Conservation (phyloP, 2,113 vertebrate species). For the Ailuropoda melanoleuca region DNA sequence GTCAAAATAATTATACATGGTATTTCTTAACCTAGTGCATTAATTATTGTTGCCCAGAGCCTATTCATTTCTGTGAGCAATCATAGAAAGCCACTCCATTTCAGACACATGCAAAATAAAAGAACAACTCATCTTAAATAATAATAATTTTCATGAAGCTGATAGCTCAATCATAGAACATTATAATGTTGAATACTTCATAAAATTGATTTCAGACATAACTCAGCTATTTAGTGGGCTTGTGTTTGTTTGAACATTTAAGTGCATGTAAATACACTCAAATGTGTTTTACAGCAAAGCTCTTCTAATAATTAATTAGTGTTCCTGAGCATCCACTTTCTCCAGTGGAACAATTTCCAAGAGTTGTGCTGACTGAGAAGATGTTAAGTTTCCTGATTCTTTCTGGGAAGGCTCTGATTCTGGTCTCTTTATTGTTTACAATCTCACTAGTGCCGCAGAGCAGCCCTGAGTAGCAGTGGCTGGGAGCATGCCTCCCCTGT, state of each 20-base stretch:
- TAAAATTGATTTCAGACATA: not conserved
- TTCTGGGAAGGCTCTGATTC: not conserved
- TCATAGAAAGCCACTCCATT: not conserved
- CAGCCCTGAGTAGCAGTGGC: not conserved
- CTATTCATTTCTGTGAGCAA: not conserved
- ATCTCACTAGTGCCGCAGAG: not conserved
- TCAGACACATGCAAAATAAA: not conserved
- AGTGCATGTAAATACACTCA: not conserved
- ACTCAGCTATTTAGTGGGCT: not conserved
- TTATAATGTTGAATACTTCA: not conserved
- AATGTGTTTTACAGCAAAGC: constrained; percentile 74
- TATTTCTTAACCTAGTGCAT: not conserved
- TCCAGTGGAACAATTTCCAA: constrained; percentile 73
- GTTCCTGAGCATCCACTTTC: constrained; percentile 78
- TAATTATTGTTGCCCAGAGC: not conserved
- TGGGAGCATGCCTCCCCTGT: not conserved
- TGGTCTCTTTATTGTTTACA: not conserved
- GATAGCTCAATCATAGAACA: not conserved
- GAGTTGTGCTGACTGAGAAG: constrained; percentile 75
- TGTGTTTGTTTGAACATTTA: not conserved
- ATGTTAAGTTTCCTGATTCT: constrained; percentile 46
- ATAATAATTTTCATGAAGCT: not conserved
- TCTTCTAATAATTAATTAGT: constrained; percentile 76
- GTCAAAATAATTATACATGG: not conserved
- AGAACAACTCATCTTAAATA: not conserved